A percentile compares a stretch with the other conserved stretches of the same genome.
Evolutionary conservation across 2,888 invertebrate species (phyloP).

Genomic region (Scrobipalpa atriplicella): DNA sequence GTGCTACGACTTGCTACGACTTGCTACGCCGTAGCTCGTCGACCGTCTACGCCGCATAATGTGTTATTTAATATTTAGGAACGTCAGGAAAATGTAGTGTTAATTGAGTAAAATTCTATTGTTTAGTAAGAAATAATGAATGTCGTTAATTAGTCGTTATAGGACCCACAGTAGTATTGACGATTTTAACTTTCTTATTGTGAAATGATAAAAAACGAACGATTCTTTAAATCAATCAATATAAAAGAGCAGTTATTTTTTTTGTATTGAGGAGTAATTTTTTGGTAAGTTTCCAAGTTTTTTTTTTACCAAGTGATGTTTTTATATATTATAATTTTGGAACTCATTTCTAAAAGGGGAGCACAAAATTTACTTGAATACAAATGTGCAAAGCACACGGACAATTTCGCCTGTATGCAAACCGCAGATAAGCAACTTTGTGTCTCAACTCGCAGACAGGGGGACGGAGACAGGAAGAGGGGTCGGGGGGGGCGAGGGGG

Average conservation of each 20-base stretch:
- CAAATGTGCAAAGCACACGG: background rate
- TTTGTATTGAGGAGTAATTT: no score
- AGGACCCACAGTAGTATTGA: no score
- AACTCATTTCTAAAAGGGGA: no score
- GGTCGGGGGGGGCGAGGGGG: constrained; percentile 44
- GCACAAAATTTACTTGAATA: background rate
- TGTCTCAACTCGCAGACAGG: constrained; percentile 18
- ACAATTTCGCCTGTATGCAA: background rate
- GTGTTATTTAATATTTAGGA: background rate
- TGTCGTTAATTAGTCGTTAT: no score
- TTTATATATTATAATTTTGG: no score
- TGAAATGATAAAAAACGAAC: no score
- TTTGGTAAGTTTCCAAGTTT: no score
- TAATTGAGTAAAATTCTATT: background rate
- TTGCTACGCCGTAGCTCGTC: constrained; percentile 5
- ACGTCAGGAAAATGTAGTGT: background rate
- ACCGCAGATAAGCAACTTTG: constrained; percentile 14
- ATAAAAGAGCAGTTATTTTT: no score
- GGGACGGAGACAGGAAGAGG: constrained; percentile 36
- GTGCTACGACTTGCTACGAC: constrained; percentile 16
- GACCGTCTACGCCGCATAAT: background rate
- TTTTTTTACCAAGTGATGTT: no score
- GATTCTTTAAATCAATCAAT: no score
- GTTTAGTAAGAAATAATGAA: no score
- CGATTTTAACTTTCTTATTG: no score